A percentile compares a stretch with the other conserved stretches of the same genome.
These are phyloP conservation scores for Lycophotia porphyrea DNA, from an alignment of 2,888 invertebrate species.

Conservation along the genomic window DNA sequence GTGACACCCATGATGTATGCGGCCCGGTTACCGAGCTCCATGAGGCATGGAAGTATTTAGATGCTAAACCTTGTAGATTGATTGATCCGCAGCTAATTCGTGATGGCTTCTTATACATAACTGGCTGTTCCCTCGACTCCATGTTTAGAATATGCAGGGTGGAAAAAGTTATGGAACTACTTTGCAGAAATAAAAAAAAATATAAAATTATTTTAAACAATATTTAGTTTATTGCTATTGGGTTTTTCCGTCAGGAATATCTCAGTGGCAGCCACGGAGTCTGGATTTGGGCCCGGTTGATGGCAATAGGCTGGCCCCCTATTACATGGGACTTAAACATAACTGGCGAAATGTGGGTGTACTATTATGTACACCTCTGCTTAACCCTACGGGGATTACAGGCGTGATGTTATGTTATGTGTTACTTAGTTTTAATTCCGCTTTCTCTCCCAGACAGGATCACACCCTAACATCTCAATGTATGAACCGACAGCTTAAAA, in stretches of 20 bases:
- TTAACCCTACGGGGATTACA: too few relatives aligned
- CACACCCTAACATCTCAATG: neutral
- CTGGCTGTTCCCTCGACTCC: neutral
- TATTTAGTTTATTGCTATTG: neutral
- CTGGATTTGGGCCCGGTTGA: too few relatives aligned
- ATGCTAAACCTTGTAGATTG: neutral
- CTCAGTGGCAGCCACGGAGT: too few relatives aligned
- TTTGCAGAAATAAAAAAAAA: neutral
- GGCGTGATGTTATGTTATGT: too few relatives aligned
- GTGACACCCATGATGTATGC: neutral
- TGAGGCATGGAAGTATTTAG: slow-evolving; percentile 1
- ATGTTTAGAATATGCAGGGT: neutral
- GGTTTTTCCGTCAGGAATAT: too few relatives aligned
- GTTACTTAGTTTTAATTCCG: neutral
- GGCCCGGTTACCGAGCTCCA: neutral
- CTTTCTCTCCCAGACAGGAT: neutral
- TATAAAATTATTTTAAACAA: too few relatives aligned
- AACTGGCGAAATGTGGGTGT: too few relatives aligned
- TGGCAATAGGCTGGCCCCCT: too few relatives aligned
- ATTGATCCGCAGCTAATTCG: slow-evolving; percentile 4
- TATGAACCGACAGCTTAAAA: neutral
- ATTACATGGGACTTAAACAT: too few relatives aligned
- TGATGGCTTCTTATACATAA: neutral
- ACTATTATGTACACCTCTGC: too few relatives aligned
- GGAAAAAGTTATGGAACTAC: neutral